Evolutionary conservation across 30 jellyfish, hydroid and myxozoan species (phyloP), one percentile per base, ranked within the genome.

Genomic region (Turritopsis rubra): DNA sequence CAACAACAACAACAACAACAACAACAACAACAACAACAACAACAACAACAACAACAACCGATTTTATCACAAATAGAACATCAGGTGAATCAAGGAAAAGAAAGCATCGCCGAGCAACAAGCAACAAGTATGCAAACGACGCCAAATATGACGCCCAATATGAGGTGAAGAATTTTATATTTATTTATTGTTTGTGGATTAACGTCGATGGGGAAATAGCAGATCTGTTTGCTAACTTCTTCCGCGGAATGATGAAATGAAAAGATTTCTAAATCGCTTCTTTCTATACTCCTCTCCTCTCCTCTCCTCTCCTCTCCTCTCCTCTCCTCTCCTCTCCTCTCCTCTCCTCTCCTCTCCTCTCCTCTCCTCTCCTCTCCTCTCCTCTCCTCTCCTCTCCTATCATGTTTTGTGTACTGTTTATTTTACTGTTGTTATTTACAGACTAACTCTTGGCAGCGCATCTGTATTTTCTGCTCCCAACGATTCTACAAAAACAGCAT

Each of bases 41-140:
- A 22, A 21, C 73, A 0, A 81, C 78, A 52, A 74, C 52, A 31
- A 27, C 88, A 13, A 19, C 96, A 26, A 84, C 52, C 31, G 82
- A 73, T 54, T 85, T 88, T 54, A 80, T 79, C 89, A 18, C 89
- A 71, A 52, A 75, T 84, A 1, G 89, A 84, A n/a, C 80, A 65
- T 18, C 86, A 80, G 18, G 60, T 17, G n/a, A 72, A 72, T 22
- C 60, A 84, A 53, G 80, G 87, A 13, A 41, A 41, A 41, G 60
- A 41, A 13, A 13, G 60, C 60, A 54, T 88, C 72, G 87, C 89
- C 81, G 60, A 87, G 75, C 31, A 87, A 87, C 30, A 72, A 80
- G 70, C 88, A 82, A 29, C 81, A 80, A 16, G 76, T 87, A n/a
- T 80, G 79, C 87, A 86, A 87, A 83, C 95, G 80, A 66, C 95